These are phyloP conservation scores for Buceros bicornis DNA, from an alignment of 2,797 vertebrate species.

Conservation along the genomic window DNA sequence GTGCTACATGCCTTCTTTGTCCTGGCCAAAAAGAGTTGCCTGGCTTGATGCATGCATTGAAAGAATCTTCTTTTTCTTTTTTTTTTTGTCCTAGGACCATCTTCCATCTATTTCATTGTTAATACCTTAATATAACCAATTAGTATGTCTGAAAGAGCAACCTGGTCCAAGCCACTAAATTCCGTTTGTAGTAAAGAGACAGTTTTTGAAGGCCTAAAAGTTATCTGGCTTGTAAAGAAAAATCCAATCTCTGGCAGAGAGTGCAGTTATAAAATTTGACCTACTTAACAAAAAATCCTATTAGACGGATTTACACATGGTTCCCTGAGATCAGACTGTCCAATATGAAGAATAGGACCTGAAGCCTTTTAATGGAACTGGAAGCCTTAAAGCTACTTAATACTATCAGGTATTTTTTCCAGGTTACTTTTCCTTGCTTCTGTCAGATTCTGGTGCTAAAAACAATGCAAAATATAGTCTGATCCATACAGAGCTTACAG, in stretches of 20 bases:
- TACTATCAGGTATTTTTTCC: slow-evolving; percentile 8
- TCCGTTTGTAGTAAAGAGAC: background rate
- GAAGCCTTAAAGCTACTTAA: slow-evolving; percentile 28
- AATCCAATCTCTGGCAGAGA: slow-evolving; percentile 12
- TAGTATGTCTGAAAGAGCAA: background rate
- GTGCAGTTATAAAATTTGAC: slow-evolving; percentile 51
- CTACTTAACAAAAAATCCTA: slow-evolving; percentile 71
- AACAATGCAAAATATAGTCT: background rate
- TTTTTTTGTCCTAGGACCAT: background rate
- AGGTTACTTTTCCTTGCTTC: background rate
- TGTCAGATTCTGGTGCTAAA: background rate
- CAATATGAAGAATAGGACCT: background rate
- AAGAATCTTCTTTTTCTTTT: background rate
- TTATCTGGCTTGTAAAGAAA: slow-evolving; percentile 34
- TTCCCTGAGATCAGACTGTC: slow-evolving; percentile 28
- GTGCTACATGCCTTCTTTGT: background rate
- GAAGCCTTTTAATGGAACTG: slow-evolving; percentile 19
- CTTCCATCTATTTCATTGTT: background rate
- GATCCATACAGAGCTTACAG: background rate
- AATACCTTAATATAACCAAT: background rate
- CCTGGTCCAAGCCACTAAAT: background rate
- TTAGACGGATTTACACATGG: slow-evolving; percentile 56
- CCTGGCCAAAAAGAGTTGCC: background rate
- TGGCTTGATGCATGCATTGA: background rate
- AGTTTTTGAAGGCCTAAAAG: slow-evolving; percentile 22